Evolutionary conservation across 2,888 invertebrate species (phyloP).

Genomic region (Hemicrepidius hirtus): DNA sequence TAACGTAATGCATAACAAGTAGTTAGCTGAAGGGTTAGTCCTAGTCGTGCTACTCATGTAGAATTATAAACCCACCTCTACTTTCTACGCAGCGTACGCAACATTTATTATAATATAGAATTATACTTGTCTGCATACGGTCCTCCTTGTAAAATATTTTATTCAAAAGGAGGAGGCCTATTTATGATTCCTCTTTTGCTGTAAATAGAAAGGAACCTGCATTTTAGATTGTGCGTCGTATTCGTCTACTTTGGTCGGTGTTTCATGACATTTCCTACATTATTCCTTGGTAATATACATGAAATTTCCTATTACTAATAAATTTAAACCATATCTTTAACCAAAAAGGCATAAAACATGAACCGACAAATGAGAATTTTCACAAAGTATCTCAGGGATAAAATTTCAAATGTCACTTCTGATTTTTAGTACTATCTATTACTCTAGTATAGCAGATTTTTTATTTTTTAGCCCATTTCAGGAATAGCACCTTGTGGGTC

Average conservation of each 20-base stretch:
- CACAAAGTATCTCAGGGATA: too few species aligned
- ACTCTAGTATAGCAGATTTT: too few species aligned
- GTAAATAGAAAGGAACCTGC: constrained; percentile 33
- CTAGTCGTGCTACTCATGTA: constrained; percentile 66
- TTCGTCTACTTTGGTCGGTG: constrained; percentile 12
- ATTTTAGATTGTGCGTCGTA: constrained; percentile 24
- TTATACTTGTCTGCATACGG: constrained; percentile 57
- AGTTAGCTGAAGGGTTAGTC: constrained; percentile 70
- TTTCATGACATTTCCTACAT: background rate
- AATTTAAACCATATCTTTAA: background rate
- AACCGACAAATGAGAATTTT: too few species aligned
- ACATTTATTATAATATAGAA: constrained; percentile 65
- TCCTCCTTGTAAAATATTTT: constrained; percentile 47
- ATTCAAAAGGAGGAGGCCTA: constrained; percentile 40
- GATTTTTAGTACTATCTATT: too few species aligned
- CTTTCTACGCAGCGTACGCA: constrained; percentile 65
- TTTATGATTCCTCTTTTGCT: constrained; percentile 44
- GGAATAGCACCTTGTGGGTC: too few species aligned
- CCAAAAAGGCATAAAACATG: too few species aligned
- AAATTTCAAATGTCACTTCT: too few species aligned
- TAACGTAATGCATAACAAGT: constrained; percentile 72
- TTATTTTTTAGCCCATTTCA: too few species aligned
- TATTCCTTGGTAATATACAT: background rate
- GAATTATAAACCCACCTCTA: constrained; percentile 69
- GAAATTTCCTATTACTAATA: background rate